phyloP scores from a whole-genome alignment of 2,113 vertebrate genomes.

The Leptodactylus fuscus region DNA sequence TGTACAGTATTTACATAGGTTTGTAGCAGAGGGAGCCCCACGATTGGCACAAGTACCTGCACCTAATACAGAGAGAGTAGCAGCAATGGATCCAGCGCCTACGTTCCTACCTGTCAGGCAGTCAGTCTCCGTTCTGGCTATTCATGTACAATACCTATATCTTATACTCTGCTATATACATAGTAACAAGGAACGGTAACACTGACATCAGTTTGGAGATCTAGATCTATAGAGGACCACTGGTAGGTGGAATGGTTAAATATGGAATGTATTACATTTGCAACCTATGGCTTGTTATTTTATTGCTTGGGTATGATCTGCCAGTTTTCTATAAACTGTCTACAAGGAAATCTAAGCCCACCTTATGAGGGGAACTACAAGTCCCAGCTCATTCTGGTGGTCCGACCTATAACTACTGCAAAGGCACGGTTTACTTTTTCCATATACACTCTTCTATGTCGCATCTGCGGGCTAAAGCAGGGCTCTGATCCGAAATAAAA shows the following conservation, averaged over 20 bases:
- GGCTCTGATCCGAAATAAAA: background rate
- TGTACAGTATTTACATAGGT: conserved; percentile 47
- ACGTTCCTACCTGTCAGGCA: background rate
- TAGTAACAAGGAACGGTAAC: background rate
- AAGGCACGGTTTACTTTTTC: background rate
- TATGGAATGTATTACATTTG: background rate
- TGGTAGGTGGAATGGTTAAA: background rate
- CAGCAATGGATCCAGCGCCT: conserved; percentile 4
- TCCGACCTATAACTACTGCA: background rate
- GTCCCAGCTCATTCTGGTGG: background rate
- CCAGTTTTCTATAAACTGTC: background rate
- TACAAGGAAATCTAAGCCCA: no score
- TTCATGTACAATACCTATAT: background rate
- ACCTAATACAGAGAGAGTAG: conserved; percentile 30
- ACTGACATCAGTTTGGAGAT: background rate
- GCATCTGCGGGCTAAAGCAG: background rate
- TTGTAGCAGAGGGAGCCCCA: background rate
- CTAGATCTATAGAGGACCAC: background rate
- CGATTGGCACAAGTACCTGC: conserved; percentile 6
- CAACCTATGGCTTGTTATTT: background rate
- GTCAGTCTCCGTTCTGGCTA: background rate
- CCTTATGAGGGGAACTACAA: background rate
- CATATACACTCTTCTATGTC: background rate
- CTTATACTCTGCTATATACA: background rate
- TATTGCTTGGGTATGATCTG: background rate